These are phyloP conservation scores for Osmerus mordax DNA, from an alignment of 2,113 vertebrate species.

Conservation along the genomic window DNA sequence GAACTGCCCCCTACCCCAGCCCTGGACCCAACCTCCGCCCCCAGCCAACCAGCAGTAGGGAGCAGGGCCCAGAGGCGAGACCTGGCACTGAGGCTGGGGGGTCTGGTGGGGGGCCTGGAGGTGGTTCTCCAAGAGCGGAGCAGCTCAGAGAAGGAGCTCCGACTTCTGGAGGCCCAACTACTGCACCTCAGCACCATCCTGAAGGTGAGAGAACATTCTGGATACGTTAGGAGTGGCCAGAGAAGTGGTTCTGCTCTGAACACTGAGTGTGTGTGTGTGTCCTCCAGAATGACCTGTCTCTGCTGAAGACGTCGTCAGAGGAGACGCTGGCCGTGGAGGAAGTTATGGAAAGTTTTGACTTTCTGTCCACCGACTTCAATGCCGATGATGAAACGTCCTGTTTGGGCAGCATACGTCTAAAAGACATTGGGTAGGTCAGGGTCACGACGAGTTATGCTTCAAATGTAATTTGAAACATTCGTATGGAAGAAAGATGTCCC, in stretches of 20 bases:
- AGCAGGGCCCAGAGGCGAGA: constrained; percentile 11
- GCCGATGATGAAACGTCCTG: constrained; percentile 80
- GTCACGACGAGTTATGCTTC: not conserved
- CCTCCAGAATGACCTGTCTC: constrained; percentile 64
- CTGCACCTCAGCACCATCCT: constrained; percentile 76
- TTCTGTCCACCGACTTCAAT: constrained; percentile 80
- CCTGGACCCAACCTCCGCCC: not conserved
- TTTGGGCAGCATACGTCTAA: constrained; percentile 75
- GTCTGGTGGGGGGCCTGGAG: constrained; percentile 72
- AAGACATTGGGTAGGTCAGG: constrained; percentile 72
- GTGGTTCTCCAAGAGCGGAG: constrained; percentile 46
- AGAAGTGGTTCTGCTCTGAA: not conserved
- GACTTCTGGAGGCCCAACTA: constrained; percentile 73
- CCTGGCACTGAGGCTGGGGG: constrained; percentile 55
- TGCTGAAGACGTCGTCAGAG: constrained; percentile 68
- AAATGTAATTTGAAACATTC: no score
- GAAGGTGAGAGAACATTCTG: constrained; percentile 69
- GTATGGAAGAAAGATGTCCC: no score
- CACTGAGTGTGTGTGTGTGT: not conserved
- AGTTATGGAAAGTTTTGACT: constrained; percentile 90
- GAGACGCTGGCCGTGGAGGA: constrained; percentile 88
- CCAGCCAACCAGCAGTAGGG: constrained; percentile 8
- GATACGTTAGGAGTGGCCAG: not conserved
- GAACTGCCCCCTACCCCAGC: not conserved
- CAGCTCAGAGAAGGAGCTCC: constrained; percentile 57